Base-by-base conservation (phyloP, 2,888 invertebrate species). In the Athalia circularis region DNA sequence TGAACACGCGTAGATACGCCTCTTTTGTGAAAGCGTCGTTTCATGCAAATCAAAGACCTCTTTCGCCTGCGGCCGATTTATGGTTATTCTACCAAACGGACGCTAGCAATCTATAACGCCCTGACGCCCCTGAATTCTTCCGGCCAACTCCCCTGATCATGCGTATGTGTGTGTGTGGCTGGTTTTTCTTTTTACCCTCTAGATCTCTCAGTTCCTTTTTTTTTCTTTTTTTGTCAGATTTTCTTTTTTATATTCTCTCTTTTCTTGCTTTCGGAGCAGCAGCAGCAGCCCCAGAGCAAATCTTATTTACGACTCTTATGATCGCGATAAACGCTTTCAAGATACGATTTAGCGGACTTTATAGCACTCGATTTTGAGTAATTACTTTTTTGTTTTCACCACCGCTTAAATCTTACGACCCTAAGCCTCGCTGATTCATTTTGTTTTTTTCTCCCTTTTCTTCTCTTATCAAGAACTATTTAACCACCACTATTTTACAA, bases 71-170 rank as follows among this genome's bases (percentile, higher is more conserved):
- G 75, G 75, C 62, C 75, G 75, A 75, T 75, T 75, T 75, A 75
- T 75, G 75, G 75, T 75, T 75, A 75, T 75, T 75, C 75, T 75
- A 75, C 75, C 75, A 64, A 75, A 75, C 75, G 75, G 75, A 75
- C 64, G 75, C 75, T 64, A 75, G 75, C 75, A 75, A 75, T 75
- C 75, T 75, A 75, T 75, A 75, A 75, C 75, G 75, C 75, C 75
- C 64, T 50, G 62, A 75, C 75, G 75, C 75, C 75, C 75, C 75
- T 75, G 62, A 62, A 75, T 75, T 75, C 64, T 64, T 75, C 75
- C 64, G 75, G 75, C 62, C 62, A 62, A 75, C 75, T 61, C 75
- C 75, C 62, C 29, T 29, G 29, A 29, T 29, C 29, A 29, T 29
- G 29, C 29, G 29, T 29, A 29, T 29, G 29, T 29, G 29, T 29